phyloP scores from a whole-genome alignment of 1,140 invertebrate genomes.

The Lucilia cuprina region DNA sequence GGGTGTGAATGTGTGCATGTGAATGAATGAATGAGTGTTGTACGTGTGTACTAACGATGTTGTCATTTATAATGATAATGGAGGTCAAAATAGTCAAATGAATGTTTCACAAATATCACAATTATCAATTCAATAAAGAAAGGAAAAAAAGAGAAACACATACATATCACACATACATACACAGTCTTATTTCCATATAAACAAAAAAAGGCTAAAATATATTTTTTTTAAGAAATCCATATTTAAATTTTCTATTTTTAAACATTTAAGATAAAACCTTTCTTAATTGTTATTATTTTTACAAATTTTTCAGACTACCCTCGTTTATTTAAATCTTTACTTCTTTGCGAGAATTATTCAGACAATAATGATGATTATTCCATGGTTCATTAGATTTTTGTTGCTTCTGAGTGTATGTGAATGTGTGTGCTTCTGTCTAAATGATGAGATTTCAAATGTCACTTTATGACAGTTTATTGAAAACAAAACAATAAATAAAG shows the following conservation, averaged over 20 bases:
- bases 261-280: no score
- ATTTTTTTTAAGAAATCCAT: background rate
- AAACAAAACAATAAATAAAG: background rate
- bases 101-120: conserved; percentile 35
- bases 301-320: no score
- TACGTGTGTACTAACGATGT: conserved; percentile 6
- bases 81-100: conserved; percentile 34
- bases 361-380: background rate
- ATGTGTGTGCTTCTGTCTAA: background rate
- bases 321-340: background rate
- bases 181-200: no score
- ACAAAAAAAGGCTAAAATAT: background rate
- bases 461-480: background rate
- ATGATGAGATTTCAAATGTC: background rate
- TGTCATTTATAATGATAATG: conserved; percentile 32
- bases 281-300: no score
- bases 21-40: background rate
- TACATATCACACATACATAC: background rate
- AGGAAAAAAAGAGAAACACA: background rate
- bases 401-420: background rate
- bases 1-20: background rate
- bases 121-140: conserved; percentile 27
- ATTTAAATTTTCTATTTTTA: no score
- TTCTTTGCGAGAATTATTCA: background rate
- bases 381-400: background rate